Evolutionary conservation across 2,797 vertebrate genomes (phyloP).

Genomic region (Sebastes oblongus): DNA sequence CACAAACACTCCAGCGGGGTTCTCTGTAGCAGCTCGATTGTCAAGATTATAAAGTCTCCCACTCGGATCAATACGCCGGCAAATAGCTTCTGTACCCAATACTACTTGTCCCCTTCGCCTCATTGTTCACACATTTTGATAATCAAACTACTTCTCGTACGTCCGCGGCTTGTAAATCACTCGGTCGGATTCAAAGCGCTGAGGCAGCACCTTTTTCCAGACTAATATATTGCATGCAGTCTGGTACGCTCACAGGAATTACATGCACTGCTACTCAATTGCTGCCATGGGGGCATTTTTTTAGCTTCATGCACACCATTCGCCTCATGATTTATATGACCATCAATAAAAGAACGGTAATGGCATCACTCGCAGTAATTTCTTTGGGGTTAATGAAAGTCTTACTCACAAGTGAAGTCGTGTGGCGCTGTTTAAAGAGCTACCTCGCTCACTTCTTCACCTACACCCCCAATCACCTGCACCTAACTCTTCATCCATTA

Average conservation of each 20-base stretch:
- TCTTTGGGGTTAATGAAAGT: constrained; percentile 68
- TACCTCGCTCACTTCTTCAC: constrained; percentile 9
- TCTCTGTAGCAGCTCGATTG: background rate
- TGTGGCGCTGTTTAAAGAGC: constrained; percentile 28
- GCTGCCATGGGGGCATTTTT: constrained; percentile 39
- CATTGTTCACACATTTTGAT: constrained; percentile 36
- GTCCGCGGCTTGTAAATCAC: constrained; percentile 30
- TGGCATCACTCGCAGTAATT: constrained; percentile 34
- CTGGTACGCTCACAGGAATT: constrained; percentile 42
- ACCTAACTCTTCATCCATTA: constrained; percentile 41
- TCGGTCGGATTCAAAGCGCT: constrained; percentile 27
- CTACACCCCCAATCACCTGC: constrained; percentile 33
- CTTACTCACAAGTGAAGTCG: constrained; percentile 39
- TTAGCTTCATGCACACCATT: constrained; percentile 14
- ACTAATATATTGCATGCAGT: constrained; percentile 50
- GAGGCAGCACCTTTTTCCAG: constrained; percentile 45
- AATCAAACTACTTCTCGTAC: constrained; percentile 31
- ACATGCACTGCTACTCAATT: constrained; percentile 53
- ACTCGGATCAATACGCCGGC: constrained; percentile 29
- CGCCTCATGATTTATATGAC: constrained; percentile 53
- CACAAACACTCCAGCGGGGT: background rate
- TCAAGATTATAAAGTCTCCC: constrained; percentile 9
- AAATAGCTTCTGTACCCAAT: constrained; percentile 1
- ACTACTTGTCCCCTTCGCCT: background rate
- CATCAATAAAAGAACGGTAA: constrained; percentile 49